Evolutionary conservation across 2,888 invertebrate genomes (phyloP).

Genomic region (Argyresthia albistria): DNA sequence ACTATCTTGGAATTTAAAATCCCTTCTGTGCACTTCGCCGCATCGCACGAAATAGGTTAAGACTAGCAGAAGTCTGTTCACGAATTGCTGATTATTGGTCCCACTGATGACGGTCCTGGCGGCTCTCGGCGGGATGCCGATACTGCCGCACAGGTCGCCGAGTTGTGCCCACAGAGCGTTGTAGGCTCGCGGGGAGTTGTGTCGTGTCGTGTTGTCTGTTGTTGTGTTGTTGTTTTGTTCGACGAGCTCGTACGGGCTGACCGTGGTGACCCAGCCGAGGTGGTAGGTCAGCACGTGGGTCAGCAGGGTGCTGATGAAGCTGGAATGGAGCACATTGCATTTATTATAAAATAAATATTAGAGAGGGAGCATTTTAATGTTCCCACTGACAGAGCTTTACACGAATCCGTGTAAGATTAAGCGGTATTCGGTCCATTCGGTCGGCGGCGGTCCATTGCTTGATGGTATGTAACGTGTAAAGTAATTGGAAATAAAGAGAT

Average conservation of each 20-base stretch:
- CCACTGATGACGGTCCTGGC: constrained; percentile 87
- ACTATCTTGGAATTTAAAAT: constrained; percentile 34
- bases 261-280: constrained; percentile 91
- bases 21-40: constrained; percentile 76
- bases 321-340: constrained; percentile 54
- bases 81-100: constrained; percentile 73
- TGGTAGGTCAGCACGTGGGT: constrained; percentile 93
- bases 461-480: too few species aligned
- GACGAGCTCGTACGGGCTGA: constrained; percentile 64
- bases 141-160: constrained; percentile 87
- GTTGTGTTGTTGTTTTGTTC: constrained; percentile 52
- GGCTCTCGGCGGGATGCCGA: constrained; percentile 83
- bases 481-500: too few species aligned
- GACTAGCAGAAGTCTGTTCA: constrained; percentile 82
- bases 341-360: too few species aligned
- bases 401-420: too few species aligned
- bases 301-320: constrained; percentile 90
- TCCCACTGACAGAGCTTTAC: too few species aligned
- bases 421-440: too few species aligned
- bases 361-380: too few species aligned
- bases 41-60: constrained; percentile 92
- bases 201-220: constrained; percentile 13
- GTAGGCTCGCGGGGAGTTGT: constrained; percentile 70
- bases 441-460: too few species aligned
- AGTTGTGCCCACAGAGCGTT: constrained; percentile 94